Conservation (phyloP, 2,888 invertebrate genomes). For the Lochmaea capreae region DNA sequence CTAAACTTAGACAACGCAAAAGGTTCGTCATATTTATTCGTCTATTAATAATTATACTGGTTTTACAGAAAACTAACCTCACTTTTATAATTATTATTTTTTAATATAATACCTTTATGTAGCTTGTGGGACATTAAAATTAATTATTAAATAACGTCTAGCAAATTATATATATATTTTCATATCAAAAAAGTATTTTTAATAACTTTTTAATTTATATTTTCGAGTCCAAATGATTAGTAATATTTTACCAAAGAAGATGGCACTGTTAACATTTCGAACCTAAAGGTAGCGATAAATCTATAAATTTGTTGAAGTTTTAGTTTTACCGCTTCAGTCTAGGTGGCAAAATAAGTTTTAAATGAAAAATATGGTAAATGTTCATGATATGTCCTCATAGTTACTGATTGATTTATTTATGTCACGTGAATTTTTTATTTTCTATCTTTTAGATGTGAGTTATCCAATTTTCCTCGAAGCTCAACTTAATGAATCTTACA, state of each 20-base stretch:
- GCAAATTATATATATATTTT: too few relatives aligned
- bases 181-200: too few relatives aligned
- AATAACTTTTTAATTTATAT: too few relatives aligned
- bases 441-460: constrained; percentile 9
- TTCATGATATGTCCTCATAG: too few relatives aligned
- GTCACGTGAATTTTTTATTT: not conserved
- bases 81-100: not conserved
- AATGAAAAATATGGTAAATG: too few relatives aligned
- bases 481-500: constrained; percentile 38
- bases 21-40: constrained; percentile 30
- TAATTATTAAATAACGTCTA: too few relatives aligned
- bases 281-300: not conserved
- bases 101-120: too few relatives aligned
- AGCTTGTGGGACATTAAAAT: too few relatives aligned
- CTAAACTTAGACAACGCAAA: constrained; percentile 42
- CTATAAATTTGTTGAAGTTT: too few relatives aligned
- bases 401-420: too few relatives aligned
- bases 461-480: constrained; percentile 16
- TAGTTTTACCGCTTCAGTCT: too few relatives aligned
- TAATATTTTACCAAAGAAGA: not conserved
- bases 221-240: not conserved
- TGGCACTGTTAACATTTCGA: not conserved
- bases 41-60: not conserved
- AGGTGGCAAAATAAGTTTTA: too few relatives aligned
- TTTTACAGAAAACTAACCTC: constrained; percentile 21